phyloP scores from a whole-genome alignment of 2,113 vertebrate species.

The Gymnogyps californianus region DNA sequence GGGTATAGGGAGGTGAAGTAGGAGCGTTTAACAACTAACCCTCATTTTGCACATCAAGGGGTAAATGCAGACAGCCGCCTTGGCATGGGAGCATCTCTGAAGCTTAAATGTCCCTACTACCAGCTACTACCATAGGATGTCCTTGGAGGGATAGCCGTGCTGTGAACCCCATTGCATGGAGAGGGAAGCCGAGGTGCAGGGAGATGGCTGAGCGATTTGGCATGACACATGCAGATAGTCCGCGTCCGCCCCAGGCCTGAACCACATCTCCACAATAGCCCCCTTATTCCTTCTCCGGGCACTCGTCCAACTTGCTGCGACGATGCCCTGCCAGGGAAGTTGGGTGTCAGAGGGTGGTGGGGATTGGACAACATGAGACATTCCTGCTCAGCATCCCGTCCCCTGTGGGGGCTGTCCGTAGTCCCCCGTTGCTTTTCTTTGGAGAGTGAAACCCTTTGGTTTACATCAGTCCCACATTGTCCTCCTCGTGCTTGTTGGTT shows the following conservation, averaged over 20 bases:
- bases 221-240: neutral
- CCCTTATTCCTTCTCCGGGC: neutral
- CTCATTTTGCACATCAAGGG: neutral
- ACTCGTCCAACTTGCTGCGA: accelerated
- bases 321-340: neutral
- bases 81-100: neutral
- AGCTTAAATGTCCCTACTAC: neutral
- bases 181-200: neutral
- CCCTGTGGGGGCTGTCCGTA: accelerated
- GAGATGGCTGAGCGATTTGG: neutral
- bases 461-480: neutral
- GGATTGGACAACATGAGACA: neutral
- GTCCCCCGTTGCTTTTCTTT: neutral
- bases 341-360: neutral
- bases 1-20: neutral
- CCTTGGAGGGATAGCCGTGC: neutral
- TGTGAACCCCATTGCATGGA: neutral
- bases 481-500: accelerated
- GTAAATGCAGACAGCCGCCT: neutral
- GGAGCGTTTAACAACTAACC: neutral
- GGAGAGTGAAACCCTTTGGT: neutral
- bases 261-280: neutral
- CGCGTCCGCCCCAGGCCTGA: neutral
- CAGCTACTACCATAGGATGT: neutral
- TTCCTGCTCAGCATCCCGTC: accelerated